Evolutionary conservation across 2,113 vertebrate species (phyloP).

Genomic region (Steatornis caripensis): DNA sequence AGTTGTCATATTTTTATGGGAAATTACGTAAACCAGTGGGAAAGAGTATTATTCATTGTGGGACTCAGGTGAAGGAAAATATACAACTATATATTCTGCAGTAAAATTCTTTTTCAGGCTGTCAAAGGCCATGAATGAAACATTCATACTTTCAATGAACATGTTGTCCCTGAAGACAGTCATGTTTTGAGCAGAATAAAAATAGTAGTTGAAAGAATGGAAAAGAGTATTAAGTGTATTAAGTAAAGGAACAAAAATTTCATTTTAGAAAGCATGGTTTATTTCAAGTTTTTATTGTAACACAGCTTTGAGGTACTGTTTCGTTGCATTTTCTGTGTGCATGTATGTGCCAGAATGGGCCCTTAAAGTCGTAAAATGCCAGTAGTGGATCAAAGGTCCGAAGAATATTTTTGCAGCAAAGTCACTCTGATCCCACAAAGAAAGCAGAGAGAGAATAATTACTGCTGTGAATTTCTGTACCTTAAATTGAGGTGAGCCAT

Average conservation of each 20-base stretch:
- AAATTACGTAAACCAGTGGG: background rate
- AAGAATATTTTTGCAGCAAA: background rate
- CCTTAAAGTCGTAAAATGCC: background rate
- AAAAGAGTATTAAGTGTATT: background rate
- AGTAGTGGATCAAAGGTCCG: background rate
- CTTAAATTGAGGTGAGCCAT: background rate
- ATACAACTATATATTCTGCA: background rate
- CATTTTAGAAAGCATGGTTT: background rate
- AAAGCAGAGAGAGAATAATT: too few species aligned
- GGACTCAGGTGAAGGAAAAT: background rate
- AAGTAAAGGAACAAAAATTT: background rate
- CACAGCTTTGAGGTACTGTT: background rate
- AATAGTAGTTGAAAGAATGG: conserved; percentile 26
- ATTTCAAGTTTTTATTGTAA: background rate
- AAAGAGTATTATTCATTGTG: conserved; percentile 10
- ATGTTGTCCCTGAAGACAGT: conserved; percentile 15
- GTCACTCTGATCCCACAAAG: background rate
- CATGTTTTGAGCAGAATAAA: conserved; percentile 19
- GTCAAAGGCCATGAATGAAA: conserved; percentile 35
- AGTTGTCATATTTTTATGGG: background rate
- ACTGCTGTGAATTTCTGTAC: background rate
- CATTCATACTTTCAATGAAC: conserved; percentile 38
- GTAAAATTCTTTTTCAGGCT: background rate
- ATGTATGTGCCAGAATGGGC: fast-evolving
- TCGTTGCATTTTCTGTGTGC: background rate